Evolutionary conservation across 2,797 vertebrate genomes (phyloP).

Genomic region (Clarias laeviceps): DNA sequence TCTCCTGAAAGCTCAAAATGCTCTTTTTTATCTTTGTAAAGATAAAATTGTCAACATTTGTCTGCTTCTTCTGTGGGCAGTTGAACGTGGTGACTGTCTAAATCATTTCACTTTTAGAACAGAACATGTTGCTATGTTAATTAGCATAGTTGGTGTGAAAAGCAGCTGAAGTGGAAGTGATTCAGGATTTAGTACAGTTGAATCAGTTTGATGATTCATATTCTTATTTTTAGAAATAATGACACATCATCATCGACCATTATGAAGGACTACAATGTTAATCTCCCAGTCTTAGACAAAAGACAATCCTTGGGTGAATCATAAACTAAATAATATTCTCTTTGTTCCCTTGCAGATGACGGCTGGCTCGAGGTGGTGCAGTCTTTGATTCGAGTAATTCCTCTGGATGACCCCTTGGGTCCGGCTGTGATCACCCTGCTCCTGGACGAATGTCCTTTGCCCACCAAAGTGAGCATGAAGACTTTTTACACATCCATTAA

Average conservation of each 20-base stretch:
- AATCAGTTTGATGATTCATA: constrained; percentile 24
- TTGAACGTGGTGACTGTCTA: not conserved
- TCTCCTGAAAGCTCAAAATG: not conserved
- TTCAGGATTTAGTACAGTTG: constrained; percentile 5
- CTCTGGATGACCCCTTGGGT: constrained; percentile 94
- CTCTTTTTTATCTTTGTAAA: too few relatives aligned
- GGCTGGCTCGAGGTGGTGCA: constrained; percentile 99
- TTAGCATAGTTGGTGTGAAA: not conserved
- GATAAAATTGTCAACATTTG: not conserved
- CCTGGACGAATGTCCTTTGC: constrained; percentile 95
- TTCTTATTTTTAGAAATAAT: constrained; percentile 33
- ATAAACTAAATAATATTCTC: constrained; percentile 5
- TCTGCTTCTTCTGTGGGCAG: not conserved
- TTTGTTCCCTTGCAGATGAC: constrained; percentile 81
- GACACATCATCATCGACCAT: not conserved
- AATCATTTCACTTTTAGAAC: constrained; percentile 3
- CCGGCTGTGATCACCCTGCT: constrained; percentile 98
- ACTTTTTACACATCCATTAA: not conserved
- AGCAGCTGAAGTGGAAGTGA: constrained; percentile 21
- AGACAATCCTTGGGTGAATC: not conserved
- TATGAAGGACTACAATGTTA: not conserved
- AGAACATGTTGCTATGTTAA: constrained; percentile 21
- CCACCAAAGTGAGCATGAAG: constrained; percentile 87
- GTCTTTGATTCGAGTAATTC: constrained; percentile 97
- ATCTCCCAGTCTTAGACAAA: constrained; percentile 3